Base-by-base conservation (phyloP, 2,888 invertebrate species). In the Tubulanus polymorphus region DNA sequence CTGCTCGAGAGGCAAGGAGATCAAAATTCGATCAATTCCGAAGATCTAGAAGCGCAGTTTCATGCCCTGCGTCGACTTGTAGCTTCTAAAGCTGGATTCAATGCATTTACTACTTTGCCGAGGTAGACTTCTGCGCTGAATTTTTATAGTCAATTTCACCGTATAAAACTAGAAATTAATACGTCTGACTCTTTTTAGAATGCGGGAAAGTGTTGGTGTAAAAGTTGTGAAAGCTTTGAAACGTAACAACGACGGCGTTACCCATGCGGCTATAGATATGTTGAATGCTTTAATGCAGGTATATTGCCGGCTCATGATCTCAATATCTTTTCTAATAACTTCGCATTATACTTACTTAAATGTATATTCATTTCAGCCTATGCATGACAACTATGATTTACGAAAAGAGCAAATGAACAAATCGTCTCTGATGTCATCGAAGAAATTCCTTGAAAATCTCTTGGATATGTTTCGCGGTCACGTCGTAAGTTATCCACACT, bases 341-440 rank as follows among this genome's bases (percentile, higher is more conserved):
- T n/a, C n/a, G n/a, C n/a, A n/a, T n/a, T n/a, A n/a, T n/a, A n/a
- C n/a, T n/a, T n/a, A n/a, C n/a, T n/a, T n/a, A n/a, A n/a, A 32
- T 32, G 35, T n/a, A n/a, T 32, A 10, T 30, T 37, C 47, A 47
- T 66, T 63, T 54, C 68, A 83, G 78, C 99, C 99, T 1, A 97
- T 99, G 90, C 85, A 86, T 67, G 89, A 91, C 63, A 93, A 96
- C 77, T 95, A 93, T 68, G 97, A 99, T 81, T 82, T 99, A 49
- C 84, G 94, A 60, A 95, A 96, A 80, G 99, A 99, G 76, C 99
- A 99, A 79, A 83, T 96, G 60, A 99, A 99, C 81, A 99, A 99
- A 82, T 89, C 91, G 56, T 93, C 93, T 63, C 85, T 99, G 71
- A 83, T 99, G 51, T 91, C 94, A 58, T 91, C 92, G 1, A 87